Conservation (phyloP, 2,888 invertebrate genomes). For the Leucoma salicis region DNA sequence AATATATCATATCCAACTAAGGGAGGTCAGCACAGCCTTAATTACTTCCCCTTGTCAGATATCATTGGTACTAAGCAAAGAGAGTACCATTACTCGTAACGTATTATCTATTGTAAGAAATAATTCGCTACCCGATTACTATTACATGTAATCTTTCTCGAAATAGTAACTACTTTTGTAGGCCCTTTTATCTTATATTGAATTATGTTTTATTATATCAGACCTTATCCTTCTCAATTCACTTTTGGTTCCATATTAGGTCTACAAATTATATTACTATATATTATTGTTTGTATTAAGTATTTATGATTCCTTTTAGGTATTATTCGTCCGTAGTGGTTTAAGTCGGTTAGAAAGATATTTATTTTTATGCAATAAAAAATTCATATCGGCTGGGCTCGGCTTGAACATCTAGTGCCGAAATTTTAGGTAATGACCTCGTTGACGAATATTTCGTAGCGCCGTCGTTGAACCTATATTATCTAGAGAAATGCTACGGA, state of each 20-base stretch:
- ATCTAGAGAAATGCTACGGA: too few species aligned
- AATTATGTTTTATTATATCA: constrained; percentile 22
- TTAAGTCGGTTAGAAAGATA: too few species aligned
- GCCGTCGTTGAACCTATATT: too few species aligned
- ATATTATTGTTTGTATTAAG: constrained; percentile 1
- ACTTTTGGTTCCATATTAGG: constrained; percentile 2
- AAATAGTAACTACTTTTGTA: constrained; percentile 9
- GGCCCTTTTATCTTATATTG: constrained; percentile 9
- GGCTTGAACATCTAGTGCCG: too few species aligned
- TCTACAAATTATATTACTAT: neutral
- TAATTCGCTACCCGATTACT: constrained; percentile 11
- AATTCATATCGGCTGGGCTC: too few species aligned
- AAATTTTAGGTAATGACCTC: too few species aligned
- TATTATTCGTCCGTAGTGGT: too few species aligned
- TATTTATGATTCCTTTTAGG: neutral
- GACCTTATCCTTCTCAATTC: constrained; percentile 11
- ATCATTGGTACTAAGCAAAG: neutral
- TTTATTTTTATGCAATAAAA: too few species aligned
- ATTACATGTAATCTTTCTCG: constrained; percentile 20
- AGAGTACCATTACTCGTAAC: neutral
- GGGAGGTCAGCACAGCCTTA: neutral
- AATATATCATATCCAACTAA: neutral
- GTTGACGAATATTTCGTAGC: too few species aligned
- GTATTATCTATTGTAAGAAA: neutral
- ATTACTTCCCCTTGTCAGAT: neutral